Evolutionary conservation across 2,888 invertebrate genomes (phyloP), one percentile per base, ranked within the genome.

Genomic region (Protonemura montana): DNA sequence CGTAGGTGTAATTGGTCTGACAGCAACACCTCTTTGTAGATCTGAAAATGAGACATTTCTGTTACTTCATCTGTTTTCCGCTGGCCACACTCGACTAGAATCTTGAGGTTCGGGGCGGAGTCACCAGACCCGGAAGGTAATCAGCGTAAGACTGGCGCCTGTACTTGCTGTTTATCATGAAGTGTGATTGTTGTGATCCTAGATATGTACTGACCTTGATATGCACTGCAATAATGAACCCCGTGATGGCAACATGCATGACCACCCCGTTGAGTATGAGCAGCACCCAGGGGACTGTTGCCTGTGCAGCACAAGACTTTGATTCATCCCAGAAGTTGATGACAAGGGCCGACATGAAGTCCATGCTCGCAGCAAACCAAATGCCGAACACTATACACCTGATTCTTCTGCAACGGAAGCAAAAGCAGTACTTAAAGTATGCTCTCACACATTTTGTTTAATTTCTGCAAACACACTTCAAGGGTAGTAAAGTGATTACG

Each of bases 171-270:
- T n/a, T n/a, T n/a, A n/a, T n/a, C n/a, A n/a, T n/a, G n/a, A n/a
- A n/a, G n/a, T n/a, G n/a, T n/a, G 35, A 35, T 10, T 3, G 3
- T 3, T 10, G 10, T 35, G 35, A 35, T 35, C 5, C 3, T 10
- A 35, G 35, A 35, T 35, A 35, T 3, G 5, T 35, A 35, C 35
- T 35, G 35, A 59, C 59, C 59, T 59, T 81, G 10, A 85, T 42
- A 81, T 87, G 87, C 28, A 85, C 87, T 41, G 41, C 78, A 29
- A 85, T 30, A 76, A 87, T 85, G 81, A 85, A 28, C 21, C 21
- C 41, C 29, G 82, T 76, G 76, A 87, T 85, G 87, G 77, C 10
- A 5, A 85, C 30, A 35, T 87, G 85, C 35, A 42, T 30, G 25
- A 85, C n/a, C 30, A 81, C 21, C 13, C 80, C 87, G 82, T 82